Base-by-base conservation (phyloP, 2,113 vertebrate genomes). In the Ceyx melanurus region DNA sequence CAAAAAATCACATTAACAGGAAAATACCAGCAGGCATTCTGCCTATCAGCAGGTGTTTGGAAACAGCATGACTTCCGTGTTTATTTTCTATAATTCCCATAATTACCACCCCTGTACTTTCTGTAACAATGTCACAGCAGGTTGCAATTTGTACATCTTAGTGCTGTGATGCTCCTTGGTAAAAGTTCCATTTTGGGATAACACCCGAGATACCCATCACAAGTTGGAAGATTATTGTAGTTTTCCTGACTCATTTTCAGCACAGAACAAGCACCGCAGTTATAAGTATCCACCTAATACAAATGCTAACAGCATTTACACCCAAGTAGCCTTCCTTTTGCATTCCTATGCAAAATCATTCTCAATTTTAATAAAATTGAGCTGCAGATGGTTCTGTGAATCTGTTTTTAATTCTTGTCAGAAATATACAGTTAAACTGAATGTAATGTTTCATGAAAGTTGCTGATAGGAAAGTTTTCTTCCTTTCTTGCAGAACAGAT, bases 81-180 rank as follows among this genome's bases (percentile, higher is more conserved):
- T 91, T 92, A 74, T 90, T 94, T 94, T 81, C 72, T 83, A 28
- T 92, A 80, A 94, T 89, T 92, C 48, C 77, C 75, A 9, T 96
- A 94, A 95, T 93, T 97, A 74, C 66, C 21, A 13, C 56, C 84
- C 75, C 33, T 65, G 57, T 89, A 35, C 46, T 91, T 89, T 35
- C 74, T 62, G 57, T 81, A 95, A 89, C 0, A 25, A 74, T 82
- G 66, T 31, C 89, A 62, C 93, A 89, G 88, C 48, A 90, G 78
- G 79, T 48, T 57, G 67, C 40, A 87, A 75, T 93, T 93, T 91
- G 40, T 46, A 48, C 77, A n/a, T 88, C 75, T 71, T 82, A 84
- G 43, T 74, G 62, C 35, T 74, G 18, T 2, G 5, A 68, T 82
- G 35, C n/a, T 91, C 45, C n/a, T 57, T 83, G 33, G 73, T 86